Conservation (phyloP, 2,888 invertebrate species). For the Euplagia quadripunctaria region DNA sequence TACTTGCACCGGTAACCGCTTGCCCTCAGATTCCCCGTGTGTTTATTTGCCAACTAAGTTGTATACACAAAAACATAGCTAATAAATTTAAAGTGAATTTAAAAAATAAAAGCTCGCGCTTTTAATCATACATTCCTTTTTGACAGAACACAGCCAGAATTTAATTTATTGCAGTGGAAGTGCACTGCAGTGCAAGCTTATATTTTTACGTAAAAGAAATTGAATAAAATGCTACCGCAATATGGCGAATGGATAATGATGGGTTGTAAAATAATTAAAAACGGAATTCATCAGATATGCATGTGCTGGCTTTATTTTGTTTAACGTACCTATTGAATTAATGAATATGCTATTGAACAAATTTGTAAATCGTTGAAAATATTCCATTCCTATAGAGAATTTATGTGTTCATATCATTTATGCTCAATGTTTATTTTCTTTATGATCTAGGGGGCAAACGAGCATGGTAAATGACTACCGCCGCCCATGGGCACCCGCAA, state of each 20-base stretch:
- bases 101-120: no score
- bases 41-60: not conserved
- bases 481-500: no score
- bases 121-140: slow-evolving; percentile 18
- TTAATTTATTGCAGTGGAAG: slow-evolving; percentile 34
- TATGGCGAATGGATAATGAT: slow-evolving; percentile 12
- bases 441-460: no score
- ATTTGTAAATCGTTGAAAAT: not conserved
- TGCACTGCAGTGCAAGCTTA: slow-evolving; percentile 17
- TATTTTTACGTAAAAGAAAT: slow-evolving; percentile 22
- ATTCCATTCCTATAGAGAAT: not conserved
- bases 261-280: not conserved
- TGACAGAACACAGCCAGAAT: slow-evolving; percentile 30
- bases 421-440: no score
- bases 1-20: not conserved
- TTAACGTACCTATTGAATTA: not conserved
- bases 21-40: not conserved
- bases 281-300: not conserved
- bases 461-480: no score
- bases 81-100: not conserved
- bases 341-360: not conserved
- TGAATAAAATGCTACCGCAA: not conserved
- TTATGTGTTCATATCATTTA: not conserved
- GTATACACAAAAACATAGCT: not conserved
- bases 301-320: not conserved